phyloP scores from a whole-genome alignment of 1,140 invertebrate species.

The Penaeus chinensis region DNA sequence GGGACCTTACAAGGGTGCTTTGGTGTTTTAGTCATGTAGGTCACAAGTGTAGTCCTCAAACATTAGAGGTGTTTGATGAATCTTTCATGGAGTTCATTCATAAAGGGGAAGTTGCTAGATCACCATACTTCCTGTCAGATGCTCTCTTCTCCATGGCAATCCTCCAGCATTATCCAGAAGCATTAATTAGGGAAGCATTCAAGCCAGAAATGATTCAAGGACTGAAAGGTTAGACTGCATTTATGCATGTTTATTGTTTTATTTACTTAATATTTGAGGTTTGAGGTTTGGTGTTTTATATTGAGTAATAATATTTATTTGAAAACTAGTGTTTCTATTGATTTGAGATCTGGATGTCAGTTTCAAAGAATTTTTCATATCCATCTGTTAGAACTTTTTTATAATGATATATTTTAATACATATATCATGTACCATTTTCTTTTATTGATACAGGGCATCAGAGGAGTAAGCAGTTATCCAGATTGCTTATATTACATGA shows the following conservation, averaged over 20 bases:
- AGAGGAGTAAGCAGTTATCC: no score
- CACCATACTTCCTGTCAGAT: slow-evolving; percentile 34
- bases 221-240: not conserved
- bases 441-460: no score
- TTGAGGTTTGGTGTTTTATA: no score
- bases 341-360: no score
- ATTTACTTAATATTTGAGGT: no score
- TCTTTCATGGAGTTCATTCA: slow-evolving; percentile 7
- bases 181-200: slow-evolving; percentile 41
- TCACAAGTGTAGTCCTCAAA: not conserved
- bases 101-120: slow-evolving; percentile 4
- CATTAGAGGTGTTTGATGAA: slow-evolving; percentile 24
- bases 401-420: no score
- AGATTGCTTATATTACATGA: no score
- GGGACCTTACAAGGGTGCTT: slow-evolving; percentile 29
- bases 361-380: no score
- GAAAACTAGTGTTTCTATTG: no score
- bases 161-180: slow-evolving; percentile 30
- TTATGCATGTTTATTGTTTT: not conserved
- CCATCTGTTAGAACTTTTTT: no score
- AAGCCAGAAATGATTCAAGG: slow-evolving; percentile 23
- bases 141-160: slow-evolving; percentile 38
- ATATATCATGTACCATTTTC: no score
- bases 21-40: slow-evolving; percentile 49
- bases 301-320: no score